Percentiles rank a stretch among this genome's conserved stretches.
Conservation (phyloP, 2,113 vertebrate species). For the Dinomys branickii region DNA sequence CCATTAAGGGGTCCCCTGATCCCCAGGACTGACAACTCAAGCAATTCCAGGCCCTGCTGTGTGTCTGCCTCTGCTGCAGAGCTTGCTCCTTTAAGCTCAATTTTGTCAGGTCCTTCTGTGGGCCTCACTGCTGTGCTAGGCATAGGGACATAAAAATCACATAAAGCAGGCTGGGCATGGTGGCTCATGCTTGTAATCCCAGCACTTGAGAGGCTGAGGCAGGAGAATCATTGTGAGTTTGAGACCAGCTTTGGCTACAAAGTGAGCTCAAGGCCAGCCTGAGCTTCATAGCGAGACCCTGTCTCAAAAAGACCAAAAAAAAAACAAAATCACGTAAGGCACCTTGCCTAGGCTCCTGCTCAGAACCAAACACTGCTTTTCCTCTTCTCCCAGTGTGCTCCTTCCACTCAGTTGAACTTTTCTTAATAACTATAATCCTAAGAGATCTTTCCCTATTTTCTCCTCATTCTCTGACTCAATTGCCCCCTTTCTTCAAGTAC, state of each 20-base stretch:
- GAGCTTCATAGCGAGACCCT: too few species aligned
- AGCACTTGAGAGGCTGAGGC: too few species aligned
- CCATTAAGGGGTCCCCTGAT: neutral
- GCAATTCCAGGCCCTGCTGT: neutral
- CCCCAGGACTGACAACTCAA: neutral
- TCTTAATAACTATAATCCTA: neutral
- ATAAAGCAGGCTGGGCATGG: neutral
- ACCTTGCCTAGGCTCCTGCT: rapidly evolving
- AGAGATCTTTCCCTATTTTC: neutral
- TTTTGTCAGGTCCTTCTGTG: neutral
- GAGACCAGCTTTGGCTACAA: too few species aligned
- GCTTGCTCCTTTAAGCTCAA: neutral
- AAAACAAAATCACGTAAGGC: neutral
- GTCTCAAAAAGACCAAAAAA: too few species aligned
- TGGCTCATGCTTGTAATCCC: too few species aligned
- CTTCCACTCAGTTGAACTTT: neutral
- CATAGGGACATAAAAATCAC: too few species aligned
- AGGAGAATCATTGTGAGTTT: too few species aligned
- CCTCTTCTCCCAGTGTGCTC: neutral
- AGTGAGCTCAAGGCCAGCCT: too few species aligned
- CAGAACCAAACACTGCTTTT: neutral
- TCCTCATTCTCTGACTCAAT: neutral
- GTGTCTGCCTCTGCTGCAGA: neutral
- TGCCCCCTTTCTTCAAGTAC: neutral
- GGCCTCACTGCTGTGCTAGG: neutral